phyloP scores from a whole-genome alignment of 2,113 vertebrate genomes.

The Nesogale talazaci region DNA sequence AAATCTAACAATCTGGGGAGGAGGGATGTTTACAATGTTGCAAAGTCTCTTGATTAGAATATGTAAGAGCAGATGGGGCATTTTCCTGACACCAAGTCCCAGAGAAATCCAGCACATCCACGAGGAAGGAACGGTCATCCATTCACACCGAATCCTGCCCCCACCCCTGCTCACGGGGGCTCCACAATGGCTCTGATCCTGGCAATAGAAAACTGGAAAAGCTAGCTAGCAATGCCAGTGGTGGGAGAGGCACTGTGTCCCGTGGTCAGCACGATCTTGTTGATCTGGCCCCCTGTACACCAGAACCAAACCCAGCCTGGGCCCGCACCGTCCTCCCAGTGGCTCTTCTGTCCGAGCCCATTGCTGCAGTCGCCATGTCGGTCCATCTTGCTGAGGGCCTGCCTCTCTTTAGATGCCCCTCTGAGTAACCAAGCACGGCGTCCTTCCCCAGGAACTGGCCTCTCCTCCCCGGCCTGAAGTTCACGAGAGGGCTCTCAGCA shows the following conservation, averaged over 20 bases:
- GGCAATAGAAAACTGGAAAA: too few species aligned
- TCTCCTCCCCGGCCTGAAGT: too few species aligned
- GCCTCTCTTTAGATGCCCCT: too few species aligned
- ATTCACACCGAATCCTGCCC: neutral
- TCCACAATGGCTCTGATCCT: accelerated
- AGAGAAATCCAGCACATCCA: neutral
- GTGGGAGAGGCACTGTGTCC: accelerated
- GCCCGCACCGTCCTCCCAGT: too few species aligned
- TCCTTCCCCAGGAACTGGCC: too few species aligned
- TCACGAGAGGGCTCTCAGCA: too few species aligned
- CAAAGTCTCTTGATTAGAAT: neutral
- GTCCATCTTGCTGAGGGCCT: too few species aligned
- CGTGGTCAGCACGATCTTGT: neutral
- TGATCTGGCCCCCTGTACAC: too few species aligned
- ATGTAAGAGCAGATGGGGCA: neutral
- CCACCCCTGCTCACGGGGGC: neutral
- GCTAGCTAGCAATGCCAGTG: neutral
- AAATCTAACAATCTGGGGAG: neutral
- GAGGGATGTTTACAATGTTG: neutral
- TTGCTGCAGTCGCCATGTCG: too few species aligned
- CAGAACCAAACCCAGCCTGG: too few species aligned
- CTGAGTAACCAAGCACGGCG: too few species aligned
- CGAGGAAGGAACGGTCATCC: neutral
- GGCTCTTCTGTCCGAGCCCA: too few species aligned
- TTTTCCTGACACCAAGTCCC: neutral